phyloP scores from a whole-genome alignment of 1,140 invertebrate genomes.

The Diabrotica virgifera region DNA sequence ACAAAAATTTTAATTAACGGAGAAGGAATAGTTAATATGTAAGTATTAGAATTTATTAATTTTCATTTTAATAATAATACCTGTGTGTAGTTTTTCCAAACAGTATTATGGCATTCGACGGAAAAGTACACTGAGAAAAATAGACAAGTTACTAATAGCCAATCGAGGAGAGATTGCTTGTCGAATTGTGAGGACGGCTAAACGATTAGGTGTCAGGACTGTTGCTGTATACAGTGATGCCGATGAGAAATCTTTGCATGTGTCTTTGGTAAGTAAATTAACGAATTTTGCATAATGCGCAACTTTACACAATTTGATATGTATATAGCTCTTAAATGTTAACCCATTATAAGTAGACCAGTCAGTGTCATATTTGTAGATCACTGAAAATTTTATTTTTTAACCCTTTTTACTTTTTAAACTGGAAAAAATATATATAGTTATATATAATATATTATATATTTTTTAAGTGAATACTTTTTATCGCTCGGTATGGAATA shows the following conservation, averaged over 20 bases:
- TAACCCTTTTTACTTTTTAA: too few relatives aligned
- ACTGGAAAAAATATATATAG: too few relatives aligned
- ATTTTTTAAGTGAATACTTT: too few relatives aligned
- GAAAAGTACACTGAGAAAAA: constrained; percentile 44
- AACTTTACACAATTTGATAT: too few relatives aligned
- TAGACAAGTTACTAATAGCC: constrained; percentile 84
- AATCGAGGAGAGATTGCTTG: constrained; percentile 98
- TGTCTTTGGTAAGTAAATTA: constrained; percentile 62
- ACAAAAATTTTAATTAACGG: not conserved
- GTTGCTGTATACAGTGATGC: constrained; percentile 96
- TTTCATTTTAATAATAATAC: not conserved
- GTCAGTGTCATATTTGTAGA: too few relatives aligned
- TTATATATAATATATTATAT: too few relatives aligned
- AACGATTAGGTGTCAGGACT: constrained; percentile 84
- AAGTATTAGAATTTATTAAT: not conserved
- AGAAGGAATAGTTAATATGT: not conserved
- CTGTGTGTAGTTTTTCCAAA: not conserved
- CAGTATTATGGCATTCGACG: constrained; percentile 27
- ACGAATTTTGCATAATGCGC: too few relatives aligned
- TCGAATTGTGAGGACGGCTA: constrained; percentile 84
- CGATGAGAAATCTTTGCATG: constrained; percentile 80
- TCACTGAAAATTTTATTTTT: too few relatives aligned
- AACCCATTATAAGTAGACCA: too few relatives aligned
- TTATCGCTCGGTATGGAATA: too few relatives aligned
- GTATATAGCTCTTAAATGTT: not conserved